phyloP scores from a whole-genome alignment of 2,888 invertebrate genomes.

The Saturnia japonica region DNA sequence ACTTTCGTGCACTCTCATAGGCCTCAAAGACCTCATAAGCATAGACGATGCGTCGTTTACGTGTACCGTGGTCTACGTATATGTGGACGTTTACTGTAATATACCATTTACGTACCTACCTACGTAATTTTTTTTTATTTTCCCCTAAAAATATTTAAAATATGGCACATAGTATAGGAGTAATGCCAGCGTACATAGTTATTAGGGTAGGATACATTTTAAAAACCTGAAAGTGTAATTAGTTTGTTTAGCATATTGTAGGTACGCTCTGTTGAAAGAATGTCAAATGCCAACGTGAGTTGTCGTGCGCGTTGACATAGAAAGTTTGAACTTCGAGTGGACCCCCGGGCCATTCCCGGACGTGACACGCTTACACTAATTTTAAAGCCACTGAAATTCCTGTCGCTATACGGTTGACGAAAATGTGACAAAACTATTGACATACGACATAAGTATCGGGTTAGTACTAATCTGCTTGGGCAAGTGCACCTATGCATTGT shows the following conservation, averaged over 20 bases:
- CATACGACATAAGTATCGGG: constrained; percentile 16
- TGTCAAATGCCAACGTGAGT: constrained; percentile 38
- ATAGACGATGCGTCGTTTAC: no score
- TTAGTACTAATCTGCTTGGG: constrained; percentile 14
- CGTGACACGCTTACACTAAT: constrained; percentile 63
- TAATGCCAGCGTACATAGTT: not conserved
- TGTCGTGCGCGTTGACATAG: constrained; percentile 48
- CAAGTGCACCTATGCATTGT: not conserved
- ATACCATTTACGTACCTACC: not conserved
- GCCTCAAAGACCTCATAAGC: no score
- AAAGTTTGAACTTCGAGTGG: constrained; percentile 44
- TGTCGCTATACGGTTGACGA: constrained; percentile 37
- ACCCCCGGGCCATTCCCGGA: constrained; percentile 59
- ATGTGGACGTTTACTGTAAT: not conserved
- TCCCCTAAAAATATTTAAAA: not conserved
- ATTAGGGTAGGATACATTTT: not conserved
- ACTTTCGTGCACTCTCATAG: no score
- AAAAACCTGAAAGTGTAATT: not conserved
- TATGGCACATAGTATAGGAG: not conserved
- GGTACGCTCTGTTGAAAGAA: constrained; percentile 31
- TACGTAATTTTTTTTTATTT: not conserved
- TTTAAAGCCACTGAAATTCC: constrained; percentile 71
- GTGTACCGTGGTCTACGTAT: not conserved
- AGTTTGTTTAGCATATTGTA: constrained; percentile 6
- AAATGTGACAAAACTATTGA: constrained; percentile 38